Conservation (phyloP, 2,888 invertebrate genomes). For the Bimastos eiseni region DNA sequence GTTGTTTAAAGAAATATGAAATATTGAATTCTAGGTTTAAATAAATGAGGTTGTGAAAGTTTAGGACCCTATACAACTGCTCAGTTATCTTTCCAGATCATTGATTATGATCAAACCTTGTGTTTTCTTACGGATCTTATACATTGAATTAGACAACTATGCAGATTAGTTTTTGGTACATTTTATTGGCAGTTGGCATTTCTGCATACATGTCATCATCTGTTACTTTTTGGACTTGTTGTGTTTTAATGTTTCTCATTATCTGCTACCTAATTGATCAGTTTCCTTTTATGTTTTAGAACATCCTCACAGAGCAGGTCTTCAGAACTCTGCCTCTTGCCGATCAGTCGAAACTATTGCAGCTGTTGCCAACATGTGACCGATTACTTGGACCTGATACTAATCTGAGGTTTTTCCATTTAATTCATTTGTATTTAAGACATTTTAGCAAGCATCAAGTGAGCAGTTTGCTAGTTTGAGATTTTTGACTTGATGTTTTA, state of each 20-base stretch:
- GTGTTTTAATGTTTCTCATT: neutral
- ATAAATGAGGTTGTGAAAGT: no score
- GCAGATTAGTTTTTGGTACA: neutral
- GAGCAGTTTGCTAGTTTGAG: neutral
- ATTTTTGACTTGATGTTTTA: neutral
- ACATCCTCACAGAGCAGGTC: conserved; percentile 8
- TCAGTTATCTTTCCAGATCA: no score
- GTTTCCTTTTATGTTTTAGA: neutral
- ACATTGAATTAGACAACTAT: no score
- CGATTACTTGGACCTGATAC: neutral
- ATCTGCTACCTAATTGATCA: neutral
- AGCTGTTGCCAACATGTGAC: conserved; percentile 16
- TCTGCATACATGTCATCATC: neutral
- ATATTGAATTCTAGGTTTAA: no score
- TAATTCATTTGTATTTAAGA: neutral
- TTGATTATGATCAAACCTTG: no score
- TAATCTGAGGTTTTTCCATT: neutral
- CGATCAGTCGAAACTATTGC: neutral
- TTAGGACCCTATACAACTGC: no score
- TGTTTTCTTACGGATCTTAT: no score
- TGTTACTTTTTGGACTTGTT: neutral
- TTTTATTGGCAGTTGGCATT: neutral
- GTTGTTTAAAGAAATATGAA: no score
- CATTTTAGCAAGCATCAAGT: neutral
- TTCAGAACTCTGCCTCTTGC: neutral